These are phyloP conservation scores for Lottia gigantea DNA, from an alignment of 2,888 invertebrate genomes.

Conservation along the genomic window DNA sequence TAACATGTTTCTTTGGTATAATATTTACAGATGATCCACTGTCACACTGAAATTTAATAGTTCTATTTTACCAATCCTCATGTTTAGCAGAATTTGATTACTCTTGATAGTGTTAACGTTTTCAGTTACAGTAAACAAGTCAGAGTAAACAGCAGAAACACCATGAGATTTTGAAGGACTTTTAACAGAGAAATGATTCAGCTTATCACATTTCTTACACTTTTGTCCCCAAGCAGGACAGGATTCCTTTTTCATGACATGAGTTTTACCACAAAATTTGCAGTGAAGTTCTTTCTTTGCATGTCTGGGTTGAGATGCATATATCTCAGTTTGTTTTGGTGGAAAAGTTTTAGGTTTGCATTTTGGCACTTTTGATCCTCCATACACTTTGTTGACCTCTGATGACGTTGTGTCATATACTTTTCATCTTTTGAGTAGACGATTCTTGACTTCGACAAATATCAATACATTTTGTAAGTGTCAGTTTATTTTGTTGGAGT, in stretches of 20 bases:
- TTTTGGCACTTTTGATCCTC: neutral
- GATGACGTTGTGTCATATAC: neutral
- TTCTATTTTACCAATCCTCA: conserved; percentile 22
- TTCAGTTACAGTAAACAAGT: neutral
- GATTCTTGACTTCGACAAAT: conserved; percentile 20
- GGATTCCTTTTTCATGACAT: conserved; percentile 27
- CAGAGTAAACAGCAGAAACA: too few relatives aligned
- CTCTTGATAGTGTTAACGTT: conserved; percentile 17
- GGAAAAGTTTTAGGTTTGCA: neutral
- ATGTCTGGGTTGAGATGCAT: neutral
- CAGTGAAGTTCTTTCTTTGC: conserved; percentile 20
- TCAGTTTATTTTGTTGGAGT: conserved; percentile 18
- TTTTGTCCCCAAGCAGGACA: conserved; percentile 39
- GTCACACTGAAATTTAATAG: conserved; percentile 1
- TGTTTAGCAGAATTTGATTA: conserved; percentile 7
- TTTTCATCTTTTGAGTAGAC: conserved; percentile 13
- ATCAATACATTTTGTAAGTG: conserved; percentile 23
- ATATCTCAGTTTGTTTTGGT: too few relatives aligned
- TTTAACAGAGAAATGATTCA: conserved; percentile 32
- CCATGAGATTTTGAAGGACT: conserved; percentile 7
- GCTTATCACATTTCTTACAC: conserved; percentile 27
- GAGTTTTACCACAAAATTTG: conserved; percentile 31
- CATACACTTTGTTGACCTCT: neutral
- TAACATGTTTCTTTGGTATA: neutral
- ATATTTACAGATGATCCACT: conserved; percentile 1